A percentile compares a stretch with the other conserved stretches of the same genome.
phyloP scores from a whole-genome alignment of 2,797 vertebrate species.

The Sciurus carolinensis region DNA sequence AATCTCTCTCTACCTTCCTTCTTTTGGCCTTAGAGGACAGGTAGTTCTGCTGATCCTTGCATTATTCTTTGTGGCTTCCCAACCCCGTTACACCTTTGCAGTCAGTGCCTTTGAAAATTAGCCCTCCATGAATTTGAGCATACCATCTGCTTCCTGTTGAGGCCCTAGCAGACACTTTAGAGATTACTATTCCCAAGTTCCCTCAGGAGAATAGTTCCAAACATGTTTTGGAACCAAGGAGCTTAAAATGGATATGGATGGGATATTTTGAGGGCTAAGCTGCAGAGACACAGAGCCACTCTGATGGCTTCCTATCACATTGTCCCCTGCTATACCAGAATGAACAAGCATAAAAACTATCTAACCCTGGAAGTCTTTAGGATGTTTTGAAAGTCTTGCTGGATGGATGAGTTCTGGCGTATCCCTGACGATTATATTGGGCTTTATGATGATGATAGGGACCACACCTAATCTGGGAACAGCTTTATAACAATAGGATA shows the following conservation, averaged over 20 bases:
- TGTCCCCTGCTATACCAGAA: neutral
- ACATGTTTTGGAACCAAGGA: neutral
- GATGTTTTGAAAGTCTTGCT: neutral
- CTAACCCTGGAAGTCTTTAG: neutral
- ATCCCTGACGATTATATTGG: neutral
- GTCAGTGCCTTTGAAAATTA: neutral
- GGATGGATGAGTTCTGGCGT: neutral
- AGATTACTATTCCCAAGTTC: neutral
- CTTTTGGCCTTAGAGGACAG: neutral
- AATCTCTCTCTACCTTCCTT: neutral
- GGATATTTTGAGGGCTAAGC: neutral
- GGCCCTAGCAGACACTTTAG: neutral
- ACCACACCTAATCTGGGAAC: neutral
- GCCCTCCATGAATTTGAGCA: neutral
- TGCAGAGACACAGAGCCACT: neutral
- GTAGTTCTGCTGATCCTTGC: neutral
- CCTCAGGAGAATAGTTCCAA: neutral
- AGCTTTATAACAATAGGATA: neutral
- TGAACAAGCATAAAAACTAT: neutral
- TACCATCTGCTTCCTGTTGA: slow-evolving; percentile 5
- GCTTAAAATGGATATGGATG: neutral
- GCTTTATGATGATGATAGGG: neutral
- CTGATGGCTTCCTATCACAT: neutral
- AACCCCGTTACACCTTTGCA: neutral
- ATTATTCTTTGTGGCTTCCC: neutral